These are phyloP conservation scores for Reinhardtius hippoglossoides DNA, from an alignment of 2,113 vertebrate genomes.

Conservation along the genomic window DNA sequence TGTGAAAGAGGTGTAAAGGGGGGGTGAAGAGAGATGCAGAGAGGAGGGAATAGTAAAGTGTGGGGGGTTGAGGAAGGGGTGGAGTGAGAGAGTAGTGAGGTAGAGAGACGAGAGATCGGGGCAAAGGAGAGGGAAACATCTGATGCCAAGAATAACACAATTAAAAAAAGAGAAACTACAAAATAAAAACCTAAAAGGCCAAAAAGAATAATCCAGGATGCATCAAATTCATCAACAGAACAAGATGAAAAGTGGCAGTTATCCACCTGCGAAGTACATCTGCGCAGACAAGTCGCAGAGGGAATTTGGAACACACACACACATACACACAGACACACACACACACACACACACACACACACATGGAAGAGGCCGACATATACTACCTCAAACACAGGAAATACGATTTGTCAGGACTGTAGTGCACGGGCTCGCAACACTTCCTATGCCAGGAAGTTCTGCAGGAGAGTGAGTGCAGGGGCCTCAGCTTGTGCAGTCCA, in stretches of 20 bases:
- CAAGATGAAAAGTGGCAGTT: neutral
- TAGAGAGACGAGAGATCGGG: neutral
- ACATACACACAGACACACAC: too few species aligned
- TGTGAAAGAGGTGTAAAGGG: constrained; percentile 13
- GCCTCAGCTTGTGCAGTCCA: constrained; percentile 45
- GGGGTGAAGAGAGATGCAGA: constrained; percentile 28
- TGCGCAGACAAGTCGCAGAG: constrained; percentile 7
- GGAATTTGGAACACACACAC: neutral
- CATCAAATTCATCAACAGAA: neutral
- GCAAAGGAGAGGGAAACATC: constrained; percentile 44
- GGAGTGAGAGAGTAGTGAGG: constrained; percentile 10
- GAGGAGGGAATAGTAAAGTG: constrained; percentile 21
- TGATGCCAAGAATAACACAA: constrained; percentile 64
- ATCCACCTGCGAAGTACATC: neutral
- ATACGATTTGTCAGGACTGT: constrained; percentile 50
- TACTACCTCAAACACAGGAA: constrained; percentile 22
- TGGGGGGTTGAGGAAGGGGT: constrained; percentile 33
- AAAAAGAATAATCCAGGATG: constrained; percentile 1
- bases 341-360: neutral
- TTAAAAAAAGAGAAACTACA: constrained; percentile 37
- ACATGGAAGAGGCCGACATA: constrained; percentile 11
- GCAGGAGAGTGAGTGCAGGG: constrained; percentile 40
- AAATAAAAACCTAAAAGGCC: constrained; percentile 25
- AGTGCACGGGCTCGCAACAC: constrained; percentile 40
- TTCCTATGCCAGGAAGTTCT: constrained; percentile 65